A percentile compares a stretch with the other conserved stretches of the same genome.
These are phyloP conservation scores for Drosophila imparisetae DNA, from an alignment of 2,888 invertebrate species.

Conservation along the genomic window DNA sequence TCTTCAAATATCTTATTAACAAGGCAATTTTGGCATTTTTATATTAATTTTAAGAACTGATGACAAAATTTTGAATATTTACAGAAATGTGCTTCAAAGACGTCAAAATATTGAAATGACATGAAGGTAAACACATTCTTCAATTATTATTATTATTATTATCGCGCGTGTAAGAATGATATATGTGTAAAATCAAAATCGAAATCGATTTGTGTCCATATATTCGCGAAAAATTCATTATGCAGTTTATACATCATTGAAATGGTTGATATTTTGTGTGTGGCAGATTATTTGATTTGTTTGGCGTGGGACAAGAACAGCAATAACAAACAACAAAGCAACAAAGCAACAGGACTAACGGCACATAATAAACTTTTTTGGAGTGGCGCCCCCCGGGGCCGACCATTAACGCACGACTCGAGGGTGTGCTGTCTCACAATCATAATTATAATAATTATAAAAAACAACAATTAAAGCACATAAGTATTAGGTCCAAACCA, in stretches of 20 bases:
- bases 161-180: neutral
- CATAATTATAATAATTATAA: constrained; percentile 71
- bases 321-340: constrained; percentile 14
- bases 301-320: neutral
- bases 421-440: constrained; percentile 49
- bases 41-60: neutral
- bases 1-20: neutral
- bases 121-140: neutral
- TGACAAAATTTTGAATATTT: neutral
- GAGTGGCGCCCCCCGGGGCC: constrained; percentile 14
- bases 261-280: neutral
- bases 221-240: neutral
- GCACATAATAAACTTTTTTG: constrained; percentile 34
- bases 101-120: neutral
- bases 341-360: constrained; percentile 13
- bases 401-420: constrained; percentile 37
- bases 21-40: no score
- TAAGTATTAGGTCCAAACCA: constrained; percentile 42
- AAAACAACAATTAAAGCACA: constrained; percentile 70
- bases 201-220: neutral
- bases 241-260: neutral
- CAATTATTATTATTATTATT: neutral
- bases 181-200: neutral
- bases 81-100: neutral
- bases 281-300: neutral